Conservation (phyloP, 2,797 vertebrate genomes). For the Discoglossus pictus region DNA sequence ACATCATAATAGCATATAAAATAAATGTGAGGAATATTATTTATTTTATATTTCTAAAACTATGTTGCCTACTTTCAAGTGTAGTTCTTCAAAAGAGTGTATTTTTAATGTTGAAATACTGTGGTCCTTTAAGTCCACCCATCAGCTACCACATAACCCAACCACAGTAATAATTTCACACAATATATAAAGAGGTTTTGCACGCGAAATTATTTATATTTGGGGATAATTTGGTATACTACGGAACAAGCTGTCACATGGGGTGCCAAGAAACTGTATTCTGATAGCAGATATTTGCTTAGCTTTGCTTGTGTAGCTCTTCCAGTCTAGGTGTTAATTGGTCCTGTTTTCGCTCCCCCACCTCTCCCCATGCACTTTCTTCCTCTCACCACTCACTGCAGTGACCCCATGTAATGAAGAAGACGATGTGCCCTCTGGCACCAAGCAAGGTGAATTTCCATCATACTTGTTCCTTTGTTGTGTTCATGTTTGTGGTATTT, state of each 20-base stretch:
- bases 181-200: too few relatives aligned
- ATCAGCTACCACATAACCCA: too few relatives aligned
- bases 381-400: conserved; percentile 17
- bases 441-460: conserved; percentile 29
- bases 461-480: neutral
- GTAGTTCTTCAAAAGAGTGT: too few relatives aligned
- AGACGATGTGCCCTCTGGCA: conserved; percentile 37
- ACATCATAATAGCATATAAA: too few relatives aligned
- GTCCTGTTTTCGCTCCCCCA: conserved; percentile 15
- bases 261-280: conserved; percentile 6
- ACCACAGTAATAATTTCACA: too few relatives aligned
- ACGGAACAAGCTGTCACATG: neutral
- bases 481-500: too few relatives aligned
- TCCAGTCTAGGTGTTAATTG: conserved; percentile 35
- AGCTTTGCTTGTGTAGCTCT: conserved; percentile 25
- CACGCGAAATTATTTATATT: too few relatives aligned
- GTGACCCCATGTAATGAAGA: conserved; percentile 3
- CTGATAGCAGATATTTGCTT: conserved; percentile 7
- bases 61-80: too few relatives aligned
- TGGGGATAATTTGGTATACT: conserved; percentile 4
- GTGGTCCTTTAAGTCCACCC: too few relatives aligned
- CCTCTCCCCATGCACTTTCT: conserved; percentile 35
- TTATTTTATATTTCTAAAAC: too few relatives aligned
- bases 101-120: too few relatives aligned
- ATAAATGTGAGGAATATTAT: too few relatives aligned